Base-by-base conservation (phyloP, 2,888 invertebrate species). In the Scaptomyza reducta region DNA sequence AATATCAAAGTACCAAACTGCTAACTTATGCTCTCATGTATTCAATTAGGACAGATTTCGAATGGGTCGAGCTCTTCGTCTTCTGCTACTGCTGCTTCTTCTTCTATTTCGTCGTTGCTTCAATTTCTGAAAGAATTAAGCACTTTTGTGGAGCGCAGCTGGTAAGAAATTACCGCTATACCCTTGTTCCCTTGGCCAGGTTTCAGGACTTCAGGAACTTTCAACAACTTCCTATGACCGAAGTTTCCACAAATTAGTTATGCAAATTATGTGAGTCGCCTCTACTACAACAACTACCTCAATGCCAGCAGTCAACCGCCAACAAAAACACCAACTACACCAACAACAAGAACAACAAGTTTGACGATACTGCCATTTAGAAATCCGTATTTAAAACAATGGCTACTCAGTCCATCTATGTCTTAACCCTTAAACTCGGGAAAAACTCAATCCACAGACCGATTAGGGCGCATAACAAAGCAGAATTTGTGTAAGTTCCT, bases 11-110 rank as follows among this genome's bases (percentile, higher is more conserved):
- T 83, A 86, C 82, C 83, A 78, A 79, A 85, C 78, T 74, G 82
- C 85, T 83, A 86, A 83, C 82, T 83, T 83, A 86, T 83, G 82
- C 86, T 83, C 82, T 86, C 84, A 83, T 83, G 86, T 83, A 83
- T 83, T 83, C 82, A 83, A 83, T 83, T 83, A 83, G 82, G 74
- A 82, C 82, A 83, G 78, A 83, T 82, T 82, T 86, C 83, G 76
- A 82, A 83, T 83, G 70, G 66, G 66, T 40, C 16, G 1, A 16
- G 40, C 16, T 16, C 40, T 40, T 40, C 40, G 3, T 4, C 38
- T 9, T 14, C 14, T 14, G 6, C 38, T 35, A 5, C n/a, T 2
- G 3, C n/a, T 35, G 35, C 35, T n/a, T 13, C 33, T 1, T 3
- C 5, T 35, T 35, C 6, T 6, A 7, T 18, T 5, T 33, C 70